These are phyloP conservation scores for Megalonaias nervosa DNA, from an alignment of 1,140 invertebrate genomes.

Conservation along the genomic window DNA sequence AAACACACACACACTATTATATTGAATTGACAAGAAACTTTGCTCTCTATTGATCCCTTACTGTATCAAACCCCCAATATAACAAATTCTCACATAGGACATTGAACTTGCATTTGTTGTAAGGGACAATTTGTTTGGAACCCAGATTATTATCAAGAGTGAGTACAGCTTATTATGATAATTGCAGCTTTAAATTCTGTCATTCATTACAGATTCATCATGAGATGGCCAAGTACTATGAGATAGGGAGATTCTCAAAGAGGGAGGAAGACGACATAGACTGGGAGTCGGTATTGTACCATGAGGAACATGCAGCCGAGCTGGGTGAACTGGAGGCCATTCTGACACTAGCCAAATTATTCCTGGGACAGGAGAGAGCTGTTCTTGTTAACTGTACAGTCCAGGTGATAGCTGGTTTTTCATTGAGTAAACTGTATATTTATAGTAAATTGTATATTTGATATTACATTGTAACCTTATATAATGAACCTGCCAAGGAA, in stretches of 20 bases:
- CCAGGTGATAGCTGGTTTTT: constrained; percentile 41
- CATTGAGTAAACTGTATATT: neutral
- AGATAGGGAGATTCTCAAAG: constrained; percentile 73
- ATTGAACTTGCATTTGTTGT: no score
- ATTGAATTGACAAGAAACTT: no score
- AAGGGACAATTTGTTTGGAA: no score
- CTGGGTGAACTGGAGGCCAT: constrained; percentile 75
- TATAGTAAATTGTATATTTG: neutral
- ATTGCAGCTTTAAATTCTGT: no score
- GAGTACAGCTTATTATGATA: no score
- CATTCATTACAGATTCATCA: constrained; percentile 73
- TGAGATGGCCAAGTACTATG: constrained; percentile 76
- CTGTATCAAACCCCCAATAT: no score
- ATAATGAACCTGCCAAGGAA: neutral
- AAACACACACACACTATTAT: no score
- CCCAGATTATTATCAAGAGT: no score
- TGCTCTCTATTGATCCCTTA: no score
- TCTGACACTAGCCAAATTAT: constrained; percentile 73
- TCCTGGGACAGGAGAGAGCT: constrained; percentile 73
- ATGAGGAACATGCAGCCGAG: constrained; percentile 74
- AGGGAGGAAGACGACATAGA: constrained; percentile 67
- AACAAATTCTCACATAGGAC: no score
- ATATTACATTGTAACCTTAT: neutral
- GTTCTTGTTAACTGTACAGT: constrained; percentile 70
- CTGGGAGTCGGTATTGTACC: constrained; percentile 74